Evolutionary conservation across 2,113 vertebrate species (phyloP).

Genomic region (Pelvicachromis taeniatus): DNA sequence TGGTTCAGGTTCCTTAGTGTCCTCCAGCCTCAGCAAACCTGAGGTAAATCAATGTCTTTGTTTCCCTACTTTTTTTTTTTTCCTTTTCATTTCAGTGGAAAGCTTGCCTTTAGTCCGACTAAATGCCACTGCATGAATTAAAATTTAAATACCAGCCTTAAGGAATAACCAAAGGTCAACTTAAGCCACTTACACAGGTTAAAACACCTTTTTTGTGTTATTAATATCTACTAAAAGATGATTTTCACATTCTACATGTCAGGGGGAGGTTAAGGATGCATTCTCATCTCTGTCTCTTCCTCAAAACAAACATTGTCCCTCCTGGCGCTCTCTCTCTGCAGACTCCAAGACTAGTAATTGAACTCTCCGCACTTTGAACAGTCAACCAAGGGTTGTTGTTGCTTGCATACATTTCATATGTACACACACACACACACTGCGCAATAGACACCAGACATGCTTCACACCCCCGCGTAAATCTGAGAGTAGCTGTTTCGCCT

Average conservation of each 20-base stretch:
- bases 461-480: conserved; percentile 36
- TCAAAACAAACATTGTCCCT: not conserved
- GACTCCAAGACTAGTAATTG: conserved; percentile 1
- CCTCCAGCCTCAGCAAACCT: conserved; percentile 95
- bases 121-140: not conserved
- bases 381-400: not conserved
- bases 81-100: not conserved
- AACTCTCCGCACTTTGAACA: conserved; percentile 36
- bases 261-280: not conserved
- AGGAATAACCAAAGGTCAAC: not conserved
- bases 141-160: not conserved
- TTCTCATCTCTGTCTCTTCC: not conserved
- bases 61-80: not conserved
- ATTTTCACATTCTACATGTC: not conserved
- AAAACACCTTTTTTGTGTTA: not conserved
- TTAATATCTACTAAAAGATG: not conserved
- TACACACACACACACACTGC: not conserved
- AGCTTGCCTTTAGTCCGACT: rapidly evolving
- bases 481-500: conserved; percentile 31
- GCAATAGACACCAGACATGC: not conserved
- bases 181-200: not conserved
- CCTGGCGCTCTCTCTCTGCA: not conserved
- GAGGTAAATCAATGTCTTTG: conserved; percentile 75
- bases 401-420: not conserved
- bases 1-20: conserved; percentile 91